Evolutionary conservation across 2,113 vertebrate genomes (phyloP), one percentile per base, ranked within the genome.

Genomic region (Lamprologus callipterus): DNA sequence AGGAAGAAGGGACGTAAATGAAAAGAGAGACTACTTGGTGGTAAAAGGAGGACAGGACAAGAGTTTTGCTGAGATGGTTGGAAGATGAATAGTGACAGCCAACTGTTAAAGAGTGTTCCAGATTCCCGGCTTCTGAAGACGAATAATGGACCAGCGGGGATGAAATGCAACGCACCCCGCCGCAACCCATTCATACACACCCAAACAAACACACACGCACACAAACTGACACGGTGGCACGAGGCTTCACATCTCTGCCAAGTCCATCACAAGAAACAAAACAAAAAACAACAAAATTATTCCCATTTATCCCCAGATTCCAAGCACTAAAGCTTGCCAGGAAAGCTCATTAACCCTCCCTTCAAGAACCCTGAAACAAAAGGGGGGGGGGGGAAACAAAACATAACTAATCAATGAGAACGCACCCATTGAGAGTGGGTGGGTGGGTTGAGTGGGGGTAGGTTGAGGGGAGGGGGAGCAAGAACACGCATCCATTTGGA

Each of bases 401-500:
- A 95, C 94, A 93, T 90, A 93, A 96, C 95, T 94, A 95, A 96
- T 96, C 96, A 96, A 96, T 96, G 94, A 95, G 89, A 94, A 95
- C 49, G 90, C 91, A 87, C 91, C 92, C 95, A 96, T 96, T 96
- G 96, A 49, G 55, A 73, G 21, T 45, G 55, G 6, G 68, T 65
- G 60, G 60, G 60, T 8, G 78, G 81, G 85, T 53, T 81, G 80
- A 11, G 58, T 6, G 82, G 78, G 65, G 65, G 70, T 49, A 31
- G 9, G 17, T 9, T 9, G 8, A 4, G 16, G 58, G 85, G 85
- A 42, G 49, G 40, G 80, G 79, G 85, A 88, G 92, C 92, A 91
- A 95, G 96, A 97, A 96, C 93, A 94, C 17, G 92, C 95, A 96
- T 96, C 96, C 96, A 90, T 96, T 97, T 97, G 97, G 97, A 97